Conservation (phyloP, 2,888 invertebrate genomes). For the Gymnoscelis rufifasciata region DNA sequence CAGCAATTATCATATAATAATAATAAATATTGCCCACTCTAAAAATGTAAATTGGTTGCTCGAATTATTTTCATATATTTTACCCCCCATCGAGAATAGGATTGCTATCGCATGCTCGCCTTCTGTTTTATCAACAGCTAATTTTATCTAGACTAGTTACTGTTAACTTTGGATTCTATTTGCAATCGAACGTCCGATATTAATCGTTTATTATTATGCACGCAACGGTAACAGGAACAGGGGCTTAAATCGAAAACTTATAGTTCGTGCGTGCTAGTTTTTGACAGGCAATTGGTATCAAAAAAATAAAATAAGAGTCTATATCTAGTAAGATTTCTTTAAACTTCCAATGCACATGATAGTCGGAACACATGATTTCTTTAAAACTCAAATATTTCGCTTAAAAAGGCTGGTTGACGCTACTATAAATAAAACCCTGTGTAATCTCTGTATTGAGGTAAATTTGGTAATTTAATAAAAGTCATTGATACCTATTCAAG, state of each 20-base stretch:
- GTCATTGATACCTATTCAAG: too few species aligned
- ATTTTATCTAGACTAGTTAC: conserved; percentile 19
- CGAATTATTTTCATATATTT: conserved; percentile 22
- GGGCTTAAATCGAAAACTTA: conserved; percentile 1
- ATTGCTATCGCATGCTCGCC: conserved; percentile 28
- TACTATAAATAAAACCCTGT: too few species aligned
- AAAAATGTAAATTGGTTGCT: conserved; percentile 12
- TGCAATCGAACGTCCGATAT: conserved; percentile 14
- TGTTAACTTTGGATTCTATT: conserved; percentile 22
- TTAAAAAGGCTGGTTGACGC: too few species aligned
- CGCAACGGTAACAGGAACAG: conserved; percentile 8
- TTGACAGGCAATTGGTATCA: neutral
- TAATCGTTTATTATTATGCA: conserved; percentile 19
- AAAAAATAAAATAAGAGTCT: neutral
- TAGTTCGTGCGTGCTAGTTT: neutral
- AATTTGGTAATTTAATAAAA: too few species aligned
- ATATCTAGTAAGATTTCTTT: too few species aligned
- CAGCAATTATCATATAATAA: too few species aligned
- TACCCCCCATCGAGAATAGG: conserved; percentile 25
- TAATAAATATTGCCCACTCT: too few species aligned
- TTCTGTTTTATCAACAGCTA: conserved; percentile 24
- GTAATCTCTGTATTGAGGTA: too few species aligned
- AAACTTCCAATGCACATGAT: too few species aligned
- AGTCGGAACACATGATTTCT: too few species aligned
- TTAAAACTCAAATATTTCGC: too few species aligned